A percentile compares a stretch with the other conserved stretches of the same genome.
Conservation (phyloP, 1,140 invertebrate species). For the Lordiphosa stackelbergi region DNA sequence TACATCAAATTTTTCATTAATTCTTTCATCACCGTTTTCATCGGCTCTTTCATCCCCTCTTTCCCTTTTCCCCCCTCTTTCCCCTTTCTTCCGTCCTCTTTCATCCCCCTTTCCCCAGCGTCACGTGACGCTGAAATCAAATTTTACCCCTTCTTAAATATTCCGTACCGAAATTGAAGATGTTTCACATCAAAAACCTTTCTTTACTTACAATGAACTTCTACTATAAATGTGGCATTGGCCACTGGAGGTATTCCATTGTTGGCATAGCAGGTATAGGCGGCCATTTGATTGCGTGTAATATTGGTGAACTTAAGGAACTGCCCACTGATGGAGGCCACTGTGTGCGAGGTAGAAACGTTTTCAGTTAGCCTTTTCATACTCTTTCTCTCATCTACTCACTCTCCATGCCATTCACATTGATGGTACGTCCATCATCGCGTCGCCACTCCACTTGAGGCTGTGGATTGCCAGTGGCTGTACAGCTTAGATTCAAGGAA, state of each 20-base stretch:
- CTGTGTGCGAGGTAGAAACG: constrained; percentile 46
- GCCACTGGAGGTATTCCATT: constrained; percentile 92
- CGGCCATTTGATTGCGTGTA: constrained; percentile 90
- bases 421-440: constrained; percentile 82
- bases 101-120: no score
- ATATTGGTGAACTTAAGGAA: constrained; percentile 89
- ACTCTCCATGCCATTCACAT: constrained; percentile 77
- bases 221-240: constrained; percentile 87
- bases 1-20: no score
- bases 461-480: constrained; percentile 85
- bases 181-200: not conserved
- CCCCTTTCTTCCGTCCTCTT: no score
- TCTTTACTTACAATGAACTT: constrained; percentile 90
- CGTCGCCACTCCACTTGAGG: constrained; percentile 88
- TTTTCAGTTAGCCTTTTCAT: not conserved
- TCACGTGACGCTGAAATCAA: no score
- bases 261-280: constrained; percentile 90
- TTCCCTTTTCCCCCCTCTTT: no score
- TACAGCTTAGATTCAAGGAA: constrained; percentile 86
- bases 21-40: no score
- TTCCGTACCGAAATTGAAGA: no score
- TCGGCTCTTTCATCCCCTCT: no score
- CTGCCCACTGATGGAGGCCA: constrained; percentile 83
- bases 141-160: no score
- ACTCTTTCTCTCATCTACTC: constrained; percentile 29